A percentile compares a stretch with the other conserved stretches of the same genome.
These are phyloP conservation scores for Urocyon cinereoargenteus DNA, from an alignment of 2,797 vertebrate genomes.

Conservation along the genomic window DNA sequence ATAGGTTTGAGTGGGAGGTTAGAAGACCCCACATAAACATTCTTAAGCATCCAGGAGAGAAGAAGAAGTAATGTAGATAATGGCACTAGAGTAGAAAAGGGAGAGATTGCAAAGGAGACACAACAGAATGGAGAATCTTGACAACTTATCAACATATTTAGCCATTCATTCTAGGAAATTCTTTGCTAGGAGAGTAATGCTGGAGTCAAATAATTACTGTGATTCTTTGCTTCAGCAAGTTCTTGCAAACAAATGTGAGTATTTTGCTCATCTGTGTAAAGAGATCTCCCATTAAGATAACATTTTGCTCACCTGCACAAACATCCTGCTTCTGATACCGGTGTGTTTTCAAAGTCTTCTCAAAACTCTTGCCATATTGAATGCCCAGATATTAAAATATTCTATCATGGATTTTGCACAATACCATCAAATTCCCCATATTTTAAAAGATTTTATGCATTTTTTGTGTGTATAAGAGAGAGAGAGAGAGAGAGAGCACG, in stretches of 20 bases:
- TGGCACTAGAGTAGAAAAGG: neutral
- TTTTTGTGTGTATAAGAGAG: no score
- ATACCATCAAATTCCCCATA: neutral
- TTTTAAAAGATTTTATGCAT: no score
- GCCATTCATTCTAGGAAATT: neutral
- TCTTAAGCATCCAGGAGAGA: neutral
- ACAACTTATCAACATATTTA: neutral
- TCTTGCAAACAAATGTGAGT: neutral
- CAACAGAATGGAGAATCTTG: neutral
- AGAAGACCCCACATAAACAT: neutral
- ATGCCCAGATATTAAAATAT: neutral
- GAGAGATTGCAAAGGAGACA: neutral
- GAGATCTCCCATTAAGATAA: neutral
- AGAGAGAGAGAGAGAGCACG: no score
- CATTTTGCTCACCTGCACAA: neutral
- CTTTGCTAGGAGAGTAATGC: neutral
- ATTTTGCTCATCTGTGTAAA: neutral
- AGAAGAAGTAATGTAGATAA: neutral
- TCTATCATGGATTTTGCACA: neutral
- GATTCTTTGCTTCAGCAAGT: neutral
- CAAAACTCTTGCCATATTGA: neutral
- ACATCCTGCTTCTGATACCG: neutral
- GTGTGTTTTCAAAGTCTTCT: neutral
- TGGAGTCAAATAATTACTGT: neutral
- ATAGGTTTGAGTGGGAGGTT: neutral